These are phyloP conservation scores for Phasia obesa DNA, from an alignment of 2,888 invertebrate genomes.

Conservation along the genomic window DNA sequence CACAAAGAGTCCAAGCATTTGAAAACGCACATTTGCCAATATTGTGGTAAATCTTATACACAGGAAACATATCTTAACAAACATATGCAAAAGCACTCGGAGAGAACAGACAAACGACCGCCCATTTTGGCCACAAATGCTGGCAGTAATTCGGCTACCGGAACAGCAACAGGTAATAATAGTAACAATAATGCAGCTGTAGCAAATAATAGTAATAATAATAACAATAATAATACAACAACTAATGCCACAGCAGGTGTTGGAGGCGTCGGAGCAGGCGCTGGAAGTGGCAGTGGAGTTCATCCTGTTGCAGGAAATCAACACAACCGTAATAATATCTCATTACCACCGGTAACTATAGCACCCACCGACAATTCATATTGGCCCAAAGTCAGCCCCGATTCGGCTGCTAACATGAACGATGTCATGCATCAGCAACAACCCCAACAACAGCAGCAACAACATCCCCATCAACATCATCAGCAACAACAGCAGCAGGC, in stretches of 20 bases:
- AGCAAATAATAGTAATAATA: slow-evolving; percentile 57
- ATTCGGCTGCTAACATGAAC: slow-evolving; percentile 86
- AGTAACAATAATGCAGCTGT: slow-evolving; percentile 60
- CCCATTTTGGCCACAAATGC: slow-evolving; percentile 87
- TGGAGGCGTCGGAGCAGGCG: slow-evolving; percentile 46
- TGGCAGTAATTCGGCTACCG: slow-evolving; percentile 72
- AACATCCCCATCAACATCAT: slow-evolving; percentile 84
- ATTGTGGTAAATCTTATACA: slow-evolving; percentile 99
- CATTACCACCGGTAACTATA: slow-evolving; percentile 79
- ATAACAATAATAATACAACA: slow-evolving; percentile 59
- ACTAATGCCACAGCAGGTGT: slow-evolving; percentile 55
- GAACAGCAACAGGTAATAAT: slow-evolving; percentile 58
- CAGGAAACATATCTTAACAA: slow-evolving; percentile 99
- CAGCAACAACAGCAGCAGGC: slow-evolving; percentile 84
- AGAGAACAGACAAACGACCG: slow-evolving; percentile 94
- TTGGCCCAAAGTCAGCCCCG: slow-evolving; percentile 94
- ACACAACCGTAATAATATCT: slow-evolving; percentile 77
- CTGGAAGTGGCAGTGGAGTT: slow-evolving; percentile 55
- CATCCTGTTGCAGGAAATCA: slow-evolving; percentile 57
- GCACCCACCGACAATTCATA: slow-evolving; percentile 83
- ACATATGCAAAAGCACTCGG: slow-evolving; percentile 99
- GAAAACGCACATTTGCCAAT: slow-evolving; percentile 99
- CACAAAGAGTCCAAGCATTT: slow-evolving; percentile 99
- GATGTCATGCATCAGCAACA: slow-evolving; percentile 87
- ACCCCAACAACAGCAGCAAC: slow-evolving; percentile 84